Evolutionary conservation across 1,140 invertebrate genomes (phyloP).

Genomic region (Brachionus calyciflorus): DNA sequence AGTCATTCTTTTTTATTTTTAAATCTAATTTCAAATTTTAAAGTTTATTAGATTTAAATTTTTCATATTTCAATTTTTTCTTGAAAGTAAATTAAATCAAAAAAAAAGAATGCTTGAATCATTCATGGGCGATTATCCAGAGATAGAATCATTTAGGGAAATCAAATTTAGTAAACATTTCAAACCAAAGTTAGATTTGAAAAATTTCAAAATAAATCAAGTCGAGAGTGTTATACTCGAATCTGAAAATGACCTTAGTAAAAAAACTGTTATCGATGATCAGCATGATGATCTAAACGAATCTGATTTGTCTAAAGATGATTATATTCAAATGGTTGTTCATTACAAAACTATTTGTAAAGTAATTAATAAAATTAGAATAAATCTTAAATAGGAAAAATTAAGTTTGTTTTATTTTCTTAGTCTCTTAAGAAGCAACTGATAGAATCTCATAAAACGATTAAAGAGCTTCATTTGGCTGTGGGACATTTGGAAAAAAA

Average conservation of each 20-base stretch:
- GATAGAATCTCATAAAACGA: slow-evolving; percentile 37
- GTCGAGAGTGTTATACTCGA: no score
- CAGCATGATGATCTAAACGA: neutral
- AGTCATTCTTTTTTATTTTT: no score
- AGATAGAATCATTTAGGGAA: neutral
- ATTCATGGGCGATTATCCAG: no score
- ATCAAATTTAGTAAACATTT: neutral
- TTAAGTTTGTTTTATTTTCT: neutral
- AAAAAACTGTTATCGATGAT: neutral
- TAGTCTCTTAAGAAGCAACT: slow-evolving; percentile 38
- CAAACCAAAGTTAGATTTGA: no score
- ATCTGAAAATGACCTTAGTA: neutral
- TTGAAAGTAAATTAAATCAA: no score
- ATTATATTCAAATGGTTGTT: slow-evolving; percentile 37
- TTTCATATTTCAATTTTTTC: no score
- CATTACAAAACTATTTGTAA: slow-evolving; percentile 38
- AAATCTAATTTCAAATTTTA: neutral
- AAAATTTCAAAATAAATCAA: no score
- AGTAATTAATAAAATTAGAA: slow-evolving; percentile 17
- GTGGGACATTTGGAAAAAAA: slow-evolving; percentile 35
- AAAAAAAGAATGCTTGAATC: no score
- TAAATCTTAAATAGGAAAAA: neutral
- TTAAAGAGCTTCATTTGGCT: slow-evolving; percentile 21
- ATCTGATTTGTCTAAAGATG: slow-evolving; percentile 1
- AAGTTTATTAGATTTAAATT: neutral